Base-by-base conservation (phyloP, 2,113 vertebrate species). In the Hippocampus barbouri region DNA sequence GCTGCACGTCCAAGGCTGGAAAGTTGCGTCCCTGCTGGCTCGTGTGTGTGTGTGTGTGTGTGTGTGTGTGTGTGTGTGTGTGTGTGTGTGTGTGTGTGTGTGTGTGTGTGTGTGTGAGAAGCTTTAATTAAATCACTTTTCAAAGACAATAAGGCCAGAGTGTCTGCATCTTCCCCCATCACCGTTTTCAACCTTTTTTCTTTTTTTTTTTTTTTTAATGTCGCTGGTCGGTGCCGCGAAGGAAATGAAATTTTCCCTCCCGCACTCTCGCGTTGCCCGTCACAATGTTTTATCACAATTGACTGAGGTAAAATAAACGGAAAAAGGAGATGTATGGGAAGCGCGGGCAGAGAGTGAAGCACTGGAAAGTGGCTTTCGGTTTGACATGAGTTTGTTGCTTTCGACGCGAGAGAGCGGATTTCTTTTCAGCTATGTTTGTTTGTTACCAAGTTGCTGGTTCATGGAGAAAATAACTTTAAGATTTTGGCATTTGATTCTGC, bases 61-160 rank as follows among this genome's bases (percentile, higher is more conserved):
- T n/a, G 53, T n/a, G 27, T 16, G 59, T 38, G 65, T 68, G 85
- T 85, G 20, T 54, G 20, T 54, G 53, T n/a, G 71, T 71, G 73
- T 45, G n/a, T n/a, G n/a, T n/a, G n/a, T n/a, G n/a, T n/a, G n/a
- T n/a, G n/a, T n/a, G 66, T 49, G 53, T 34, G 20, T 30, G 11
- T 21, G 71, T 71, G 73, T 45, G 64, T 21, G 25, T 16, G 57
- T 34, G 65, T 68, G 85, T 85, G 83, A 51, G 85, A 81, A 30
- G 71, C 87, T 88, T 91, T 95, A 94, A 96, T 95, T 95, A 96
- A 95, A 94, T 94, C 91, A 93, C 92, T 92, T 78, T 92, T 94
- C 91, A 92, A 93, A 94, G 91, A 95, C 93, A 94, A 94, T 93
- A 92, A 94, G 90, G 90, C 89, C 90, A 84, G 90, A 91, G 91